Percentiles rank a stretch among this genome's conserved stretches.
These are phyloP conservation scores for Meriones psammophilus DNA, from an alignment of 2,797 vertebrate species.

Conservation along the genomic window DNA sequence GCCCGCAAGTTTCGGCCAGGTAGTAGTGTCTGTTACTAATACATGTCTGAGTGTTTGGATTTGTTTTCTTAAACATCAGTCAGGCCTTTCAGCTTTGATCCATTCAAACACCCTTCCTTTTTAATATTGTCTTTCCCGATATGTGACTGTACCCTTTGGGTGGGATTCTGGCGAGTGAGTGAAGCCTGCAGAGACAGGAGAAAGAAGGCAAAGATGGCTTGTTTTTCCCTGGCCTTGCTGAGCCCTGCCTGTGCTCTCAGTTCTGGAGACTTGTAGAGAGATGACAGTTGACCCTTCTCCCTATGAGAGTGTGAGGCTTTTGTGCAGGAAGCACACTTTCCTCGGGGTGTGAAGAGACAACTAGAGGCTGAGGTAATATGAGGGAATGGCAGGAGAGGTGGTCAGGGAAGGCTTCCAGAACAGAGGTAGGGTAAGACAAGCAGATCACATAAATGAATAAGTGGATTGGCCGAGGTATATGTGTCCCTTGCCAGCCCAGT, in stretches of 20 bases:
- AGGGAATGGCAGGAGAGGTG: background rate
- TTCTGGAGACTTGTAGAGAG: background rate
- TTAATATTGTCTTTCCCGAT: slow-evolving; percentile 55
- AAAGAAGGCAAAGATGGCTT: background rate
- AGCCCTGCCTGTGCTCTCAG: background rate
- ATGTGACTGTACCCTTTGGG: slow-evolving; percentile 48
- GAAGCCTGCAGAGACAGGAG: background rate
- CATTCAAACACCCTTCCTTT: slow-evolving; percentile 49
- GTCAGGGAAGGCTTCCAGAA: background rate
- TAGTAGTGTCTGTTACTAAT: slow-evolving; percentile 79
- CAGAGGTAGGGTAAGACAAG: background rate
- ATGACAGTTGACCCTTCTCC: background rate
- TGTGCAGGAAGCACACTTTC: background rate
- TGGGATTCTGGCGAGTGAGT: slow-evolving; percentile 29
- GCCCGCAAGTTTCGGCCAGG: slow-evolving; percentile 77
- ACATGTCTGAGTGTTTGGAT: slow-evolving; percentile 48
- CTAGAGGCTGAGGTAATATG: background rate
- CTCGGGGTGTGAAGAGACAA: background rate
- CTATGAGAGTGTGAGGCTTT: background rate
- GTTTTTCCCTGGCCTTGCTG: background rate
- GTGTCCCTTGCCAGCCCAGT: background rate
- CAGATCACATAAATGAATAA: background rate
- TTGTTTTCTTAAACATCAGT: slow-evolving; percentile 54
- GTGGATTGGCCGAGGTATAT: background rate
- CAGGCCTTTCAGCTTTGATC: slow-evolving; percentile 56